Conservation (phyloP, 2,113 vertebrate genomes). For the Cranoglanis bouderius region DNA sequence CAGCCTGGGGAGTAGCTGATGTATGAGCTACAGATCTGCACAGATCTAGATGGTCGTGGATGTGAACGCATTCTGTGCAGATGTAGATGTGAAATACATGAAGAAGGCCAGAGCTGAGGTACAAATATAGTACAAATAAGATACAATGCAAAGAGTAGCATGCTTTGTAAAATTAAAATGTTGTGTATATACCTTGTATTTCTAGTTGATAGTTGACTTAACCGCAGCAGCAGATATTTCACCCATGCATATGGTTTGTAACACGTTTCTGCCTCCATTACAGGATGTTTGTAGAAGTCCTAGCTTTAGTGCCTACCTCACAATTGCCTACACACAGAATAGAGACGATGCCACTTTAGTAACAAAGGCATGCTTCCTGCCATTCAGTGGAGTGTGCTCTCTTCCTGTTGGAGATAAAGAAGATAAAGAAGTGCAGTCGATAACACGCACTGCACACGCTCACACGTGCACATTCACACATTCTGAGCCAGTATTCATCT, state of each 20-base stretch:
- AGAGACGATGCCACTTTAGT: slow-evolving; percentile 12
- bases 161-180: background rate
- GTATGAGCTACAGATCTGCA: background rate
- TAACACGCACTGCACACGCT: background rate
- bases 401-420: slow-evolving; percentile 49
- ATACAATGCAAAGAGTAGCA: too few relatives aligned
- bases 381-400: slow-evolving; percentile 9
- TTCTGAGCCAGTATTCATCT: background rate
- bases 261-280: background rate
- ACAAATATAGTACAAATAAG: too few relatives aligned
- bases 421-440: slow-evolving; percentile 14
- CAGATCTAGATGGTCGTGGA: background rate
- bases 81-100: background rate
- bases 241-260: background rate
- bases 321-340: background rate
- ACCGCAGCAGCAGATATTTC: background rate
- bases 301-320: background rate
- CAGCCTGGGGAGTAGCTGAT: background rate
- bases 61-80: background rate
- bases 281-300: slow-evolving; percentile 38
- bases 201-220: background rate
- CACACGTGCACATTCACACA: background rate
- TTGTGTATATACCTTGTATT: background rate
- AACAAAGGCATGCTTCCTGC: slow-evolving; percentile 40
- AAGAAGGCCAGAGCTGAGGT: background rate